Evolutionary conservation across 2,888 invertebrate genomes (phyloP), one percentile per base, ranked within the genome.

Genomic region (Drosophila meridionalis): DNA sequence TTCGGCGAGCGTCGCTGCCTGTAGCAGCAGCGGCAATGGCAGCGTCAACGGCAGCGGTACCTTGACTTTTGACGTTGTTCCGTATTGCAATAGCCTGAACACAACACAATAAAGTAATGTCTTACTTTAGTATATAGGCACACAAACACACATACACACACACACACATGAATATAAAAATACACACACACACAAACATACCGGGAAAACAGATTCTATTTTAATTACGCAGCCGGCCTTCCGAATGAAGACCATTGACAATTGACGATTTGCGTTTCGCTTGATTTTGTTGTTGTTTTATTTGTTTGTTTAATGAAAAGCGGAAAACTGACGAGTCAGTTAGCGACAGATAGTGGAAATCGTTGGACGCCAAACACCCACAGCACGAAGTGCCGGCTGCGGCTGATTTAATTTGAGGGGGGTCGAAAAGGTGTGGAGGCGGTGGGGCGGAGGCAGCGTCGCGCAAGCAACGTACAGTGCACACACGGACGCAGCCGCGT

Each of bases 21-120:
- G 26, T n/a, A 26, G 53, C 9, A 3, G 62, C 72, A 56, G 60
- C 69, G 48, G 20, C 53, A 30, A 47, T 58, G 71, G 55, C 36
- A 11, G 9, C 8, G 8, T 60, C 74, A 56, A 58, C 56, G 59
- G 14, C 57, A 47, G 61, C 57, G 71, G 59, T 82, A 76, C 90
- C 90, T 90, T 90, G 87, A 86, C 90, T 85, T 72, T 88, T 78
- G 73, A 53, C 69, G 68, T 64, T 80, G 81, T 90, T 90, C 83
- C 86, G 83, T 83, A 78, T 90, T 80, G 83, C 80, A 76, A 69
- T 62, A 52, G 61, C 62, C 80, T 60, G 75, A 63, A 52, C 76
- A 69, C 45, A 69, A 63, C 57, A 76, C 69, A 68, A 65, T 56
- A 66, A 55, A 55, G 47, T 57, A 69, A 63, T 68, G 58, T 32